phyloP scores from a whole-genome alignment of 2,113 vertebrate genomes.

The Cervus canadensis region DNA sequence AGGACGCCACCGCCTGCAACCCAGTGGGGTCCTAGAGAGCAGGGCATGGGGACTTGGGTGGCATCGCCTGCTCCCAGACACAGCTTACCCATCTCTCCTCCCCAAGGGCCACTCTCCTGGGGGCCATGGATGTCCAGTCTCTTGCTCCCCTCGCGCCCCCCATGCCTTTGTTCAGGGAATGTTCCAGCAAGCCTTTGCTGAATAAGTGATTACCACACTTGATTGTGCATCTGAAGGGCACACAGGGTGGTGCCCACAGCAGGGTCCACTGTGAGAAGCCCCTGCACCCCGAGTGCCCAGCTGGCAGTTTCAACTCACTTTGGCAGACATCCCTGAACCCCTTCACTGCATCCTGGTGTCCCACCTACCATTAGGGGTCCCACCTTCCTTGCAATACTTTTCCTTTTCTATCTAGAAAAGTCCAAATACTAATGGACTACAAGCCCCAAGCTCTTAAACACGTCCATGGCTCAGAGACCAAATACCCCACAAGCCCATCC shows the following conservation, averaged over 20 bases:
- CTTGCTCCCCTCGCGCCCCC: rapidly evolving
- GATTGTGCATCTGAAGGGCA: background rate
- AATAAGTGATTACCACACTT: background rate
- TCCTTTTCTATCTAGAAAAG: background rate
- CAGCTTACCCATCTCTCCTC: background rate
- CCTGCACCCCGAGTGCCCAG: rapidly evolving
- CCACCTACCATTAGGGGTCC: background rate
- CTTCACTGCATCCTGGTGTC: background rate
- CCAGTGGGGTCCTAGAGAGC: rapidly evolving
- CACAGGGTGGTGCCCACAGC: rapidly evolving
- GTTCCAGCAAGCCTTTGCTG: background rate
- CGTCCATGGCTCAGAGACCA: background rate
- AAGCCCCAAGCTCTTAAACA: background rate
- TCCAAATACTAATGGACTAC: background rate
- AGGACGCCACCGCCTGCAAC: rapidly evolving
- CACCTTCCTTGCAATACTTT: background rate
- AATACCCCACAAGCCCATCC: rapidly evolving
- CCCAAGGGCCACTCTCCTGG: background rate
- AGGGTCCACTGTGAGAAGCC: background rate
- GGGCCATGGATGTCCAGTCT: background rate
- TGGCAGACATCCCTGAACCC: background rate
- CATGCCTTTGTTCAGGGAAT: background rate
- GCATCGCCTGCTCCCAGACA: rapidly evolving
- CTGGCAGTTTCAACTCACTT: background rate
- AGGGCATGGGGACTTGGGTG: background rate